Percentiles rank a stretch among this genome's conserved stretches.
These are phyloP conservation scores for Thinocorus orbignyianus DNA, from an alignment of 2,113 vertebrate genomes.

Conservation along the genomic window DNA sequence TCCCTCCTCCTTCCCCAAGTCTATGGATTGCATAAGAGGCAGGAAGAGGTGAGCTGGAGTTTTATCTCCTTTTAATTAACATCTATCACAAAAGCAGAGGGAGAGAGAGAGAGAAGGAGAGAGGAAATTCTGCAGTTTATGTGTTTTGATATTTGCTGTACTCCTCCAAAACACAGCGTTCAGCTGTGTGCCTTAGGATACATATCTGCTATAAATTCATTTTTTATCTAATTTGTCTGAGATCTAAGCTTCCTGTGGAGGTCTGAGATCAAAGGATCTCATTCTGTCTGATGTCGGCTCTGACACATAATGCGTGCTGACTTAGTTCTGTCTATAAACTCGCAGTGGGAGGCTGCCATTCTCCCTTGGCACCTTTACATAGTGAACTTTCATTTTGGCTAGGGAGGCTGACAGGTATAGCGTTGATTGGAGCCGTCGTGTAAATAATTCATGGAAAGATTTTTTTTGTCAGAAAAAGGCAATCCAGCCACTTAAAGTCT, in stretches of 20 bases:
- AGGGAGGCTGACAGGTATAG: slow-evolving; percentile 75
- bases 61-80: slow-evolving; percentile 67
- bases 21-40: slow-evolving; percentile 53
- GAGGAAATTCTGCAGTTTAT: slow-evolving; percentile 73
- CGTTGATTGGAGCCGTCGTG: slow-evolving; percentile 70
- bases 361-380: slow-evolving; percentile 80
- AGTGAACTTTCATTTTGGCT: slow-evolving; percentile 80
- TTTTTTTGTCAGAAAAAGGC: slow-evolving; percentile 60
- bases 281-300: slow-evolving; percentile 95
- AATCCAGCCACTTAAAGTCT: slow-evolving; percentile 72
- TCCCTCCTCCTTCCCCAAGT: neutral
- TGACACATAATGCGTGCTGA: slow-evolving; percentile 94
- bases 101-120: slow-evolving; percentile 10
- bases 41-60: slow-evolving; percentile 29
- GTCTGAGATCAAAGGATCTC: slow-evolving; percentile 94
- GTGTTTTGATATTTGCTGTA: slow-evolving; percentile 77
- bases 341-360: slow-evolving; percentile 82
- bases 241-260: slow-evolving; percentile 96
- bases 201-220: slow-evolving; percentile 94
- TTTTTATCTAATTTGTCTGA: slow-evolving; percentile 98
- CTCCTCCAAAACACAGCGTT: slow-evolving; percentile 76
- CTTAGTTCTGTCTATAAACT: slow-evolving; percentile 90
- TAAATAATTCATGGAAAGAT: slow-evolving; percentile 81
- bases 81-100: slow-evolving; percentile 60
- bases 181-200: slow-evolving; percentile 82